phyloP scores from a whole-genome alignment of 1,140 invertebrate genomes.

The Thaumatotibia leucotreta region DNA sequence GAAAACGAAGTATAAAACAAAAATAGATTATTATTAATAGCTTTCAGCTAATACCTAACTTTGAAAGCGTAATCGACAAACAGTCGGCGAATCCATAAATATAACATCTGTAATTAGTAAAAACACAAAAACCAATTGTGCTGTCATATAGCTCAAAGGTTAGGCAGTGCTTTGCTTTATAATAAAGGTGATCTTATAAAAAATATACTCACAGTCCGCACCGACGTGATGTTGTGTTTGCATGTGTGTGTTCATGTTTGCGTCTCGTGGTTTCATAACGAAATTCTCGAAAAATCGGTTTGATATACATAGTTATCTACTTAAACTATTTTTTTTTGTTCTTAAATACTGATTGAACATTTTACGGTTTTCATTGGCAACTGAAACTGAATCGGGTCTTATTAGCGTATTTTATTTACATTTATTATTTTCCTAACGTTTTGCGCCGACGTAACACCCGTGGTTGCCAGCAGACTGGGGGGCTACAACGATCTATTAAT shows the following conservation, averaged over 20 bases:
- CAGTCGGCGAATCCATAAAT: not conserved
- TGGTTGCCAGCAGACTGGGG: too few species aligned
- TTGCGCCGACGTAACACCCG: too few species aligned
- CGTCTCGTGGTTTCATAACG: slow-evolving; percentile 38
- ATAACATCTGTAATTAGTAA: not conserved
- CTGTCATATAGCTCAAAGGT: slow-evolving; percentile 2
- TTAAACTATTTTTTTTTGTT: too few species aligned
- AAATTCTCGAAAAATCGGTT: too few species aligned
- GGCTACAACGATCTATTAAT: too few species aligned
- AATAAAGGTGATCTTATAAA: slow-evolving; percentile 25
- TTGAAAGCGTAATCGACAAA: not conserved
- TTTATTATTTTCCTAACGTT: too few species aligned
- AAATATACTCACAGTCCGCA: slow-evolving; percentile 46
- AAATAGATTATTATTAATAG: not conserved
- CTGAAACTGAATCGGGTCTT: too few species aligned
- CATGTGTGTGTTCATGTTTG: slow-evolving; percentile 32
- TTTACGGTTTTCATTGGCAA: too few species aligned
- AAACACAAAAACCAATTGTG: slow-evolving; percentile 4
- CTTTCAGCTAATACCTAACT: slow-evolving; percentile 2
- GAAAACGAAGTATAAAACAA: too few species aligned
- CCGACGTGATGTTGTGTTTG: slow-evolving; percentile 32
- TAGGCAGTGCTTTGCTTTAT: slow-evolving; percentile 26
- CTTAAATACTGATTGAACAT: too few species aligned
- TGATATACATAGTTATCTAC: too few species aligned
- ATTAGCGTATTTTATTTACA: too few species aligned